These are phyloP conservation scores for Phrynosoma blainvillii DNA, from an alignment of 2,113 vertebrate genomes.

Conservation along the genomic window DNA sequence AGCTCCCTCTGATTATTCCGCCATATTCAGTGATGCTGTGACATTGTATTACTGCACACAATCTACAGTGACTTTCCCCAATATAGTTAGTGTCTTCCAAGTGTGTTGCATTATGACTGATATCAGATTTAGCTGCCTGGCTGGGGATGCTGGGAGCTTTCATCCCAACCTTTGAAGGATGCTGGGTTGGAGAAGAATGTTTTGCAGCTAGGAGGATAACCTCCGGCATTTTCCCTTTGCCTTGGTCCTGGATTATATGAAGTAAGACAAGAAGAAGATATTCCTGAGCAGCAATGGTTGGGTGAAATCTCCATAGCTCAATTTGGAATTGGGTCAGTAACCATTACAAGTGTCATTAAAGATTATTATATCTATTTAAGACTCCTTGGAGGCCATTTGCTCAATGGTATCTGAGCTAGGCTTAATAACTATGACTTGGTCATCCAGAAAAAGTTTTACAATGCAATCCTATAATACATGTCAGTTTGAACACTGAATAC, in stretches of 20 bases:
- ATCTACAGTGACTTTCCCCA: neutral
- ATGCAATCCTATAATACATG: neutral
- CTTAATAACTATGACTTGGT: no score
- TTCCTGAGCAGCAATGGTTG: neutral
- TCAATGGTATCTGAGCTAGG: neutral
- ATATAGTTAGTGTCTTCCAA: neutral
- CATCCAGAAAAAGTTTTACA: neutral
- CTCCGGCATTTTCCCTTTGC: no score
- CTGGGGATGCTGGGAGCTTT: no score
- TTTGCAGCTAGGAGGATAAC: no score
- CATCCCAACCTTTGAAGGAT: no score
- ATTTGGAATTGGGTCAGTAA: neutral
- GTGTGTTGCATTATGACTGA: neutral
- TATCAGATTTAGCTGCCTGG: neutral
- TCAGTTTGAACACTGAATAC: no score
- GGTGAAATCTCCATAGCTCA: neutral
- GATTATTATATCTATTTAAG: neutral
- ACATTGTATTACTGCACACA: no score
- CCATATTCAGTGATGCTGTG: no score
- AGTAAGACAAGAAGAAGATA: neutral
- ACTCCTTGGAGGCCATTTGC: neutral
- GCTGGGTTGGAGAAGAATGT: no score
- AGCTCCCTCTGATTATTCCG: neutral
- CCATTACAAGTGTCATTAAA: neutral
- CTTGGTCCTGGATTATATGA: neutral